Conservation (phyloP, 2,797 vertebrate genomes). For the Arrhamphus sclerolepis region DNA sequence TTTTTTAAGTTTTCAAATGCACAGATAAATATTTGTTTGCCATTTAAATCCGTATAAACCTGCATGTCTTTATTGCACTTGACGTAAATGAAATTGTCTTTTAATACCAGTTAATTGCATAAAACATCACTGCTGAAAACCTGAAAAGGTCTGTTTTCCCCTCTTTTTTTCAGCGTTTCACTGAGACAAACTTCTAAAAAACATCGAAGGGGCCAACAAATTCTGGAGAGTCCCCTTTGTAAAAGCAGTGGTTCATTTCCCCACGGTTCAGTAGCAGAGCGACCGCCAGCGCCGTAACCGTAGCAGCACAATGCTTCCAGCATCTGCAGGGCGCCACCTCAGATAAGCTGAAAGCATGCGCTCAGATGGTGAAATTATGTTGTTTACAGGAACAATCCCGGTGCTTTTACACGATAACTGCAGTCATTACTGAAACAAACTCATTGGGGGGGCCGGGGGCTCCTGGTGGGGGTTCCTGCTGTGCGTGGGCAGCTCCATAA, state of each 20-base stretch:
- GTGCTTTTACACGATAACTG: conserved; percentile 8
- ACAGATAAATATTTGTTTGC: no score
- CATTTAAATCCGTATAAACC: no score
- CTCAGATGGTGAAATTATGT: conserved; percentile 6
- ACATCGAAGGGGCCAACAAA: no score
- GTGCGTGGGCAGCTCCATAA: conserved; percentile 35
- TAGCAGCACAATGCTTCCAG: conserved; percentile 16
- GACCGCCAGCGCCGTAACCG: conserved; percentile 4
- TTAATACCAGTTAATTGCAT: no score
- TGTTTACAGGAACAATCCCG: conserved; percentile 20
- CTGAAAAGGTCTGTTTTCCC: no score
- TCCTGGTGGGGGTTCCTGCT: conserved; percentile 16
- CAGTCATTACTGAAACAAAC: conserved; percentile 26
- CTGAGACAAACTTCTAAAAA: no score
- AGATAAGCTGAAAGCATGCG: conserved; percentile 16
- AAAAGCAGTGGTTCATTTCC: neutral
- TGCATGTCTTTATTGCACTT: conserved; percentile 41
- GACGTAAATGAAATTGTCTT: conserved; percentile 31
- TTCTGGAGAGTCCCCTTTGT: neutral
- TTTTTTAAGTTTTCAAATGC: no score
- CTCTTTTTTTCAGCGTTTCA: no score
- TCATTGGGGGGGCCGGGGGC: neutral
- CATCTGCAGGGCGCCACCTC: conserved; percentile 10
- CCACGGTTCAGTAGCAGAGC: conserved; percentile 6
- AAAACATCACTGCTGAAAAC: no score